Evolutionary conservation across 2,888 invertebrate genomes (phyloP).

Genomic region (Hyalella azteca): DNA sequence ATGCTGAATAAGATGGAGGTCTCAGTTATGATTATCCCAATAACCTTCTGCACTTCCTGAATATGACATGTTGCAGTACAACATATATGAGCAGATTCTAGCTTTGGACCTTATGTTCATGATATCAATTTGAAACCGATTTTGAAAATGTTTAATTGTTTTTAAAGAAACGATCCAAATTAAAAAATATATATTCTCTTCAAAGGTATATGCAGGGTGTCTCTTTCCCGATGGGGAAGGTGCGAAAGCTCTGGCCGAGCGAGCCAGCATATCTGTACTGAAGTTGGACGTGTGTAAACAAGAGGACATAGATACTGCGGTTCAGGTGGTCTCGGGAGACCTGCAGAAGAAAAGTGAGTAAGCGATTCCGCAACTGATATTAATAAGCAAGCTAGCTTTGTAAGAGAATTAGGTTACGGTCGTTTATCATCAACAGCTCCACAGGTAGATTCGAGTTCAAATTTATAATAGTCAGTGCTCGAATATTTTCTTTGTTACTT

Average conservation of each 20-base stretch:
- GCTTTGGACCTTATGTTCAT: neutral
- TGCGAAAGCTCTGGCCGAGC: conserved; percentile 60
- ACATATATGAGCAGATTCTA: neutral
- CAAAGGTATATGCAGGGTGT: conserved; percentile 64
- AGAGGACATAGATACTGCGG: conserved; percentile 59
- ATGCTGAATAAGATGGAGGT: too few species aligned
- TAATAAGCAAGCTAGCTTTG: too few species aligned
- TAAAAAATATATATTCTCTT: neutral
- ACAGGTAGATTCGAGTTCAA: too few species aligned
- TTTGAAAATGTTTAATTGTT: neutral
- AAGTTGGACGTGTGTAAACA: conserved; percentile 64
- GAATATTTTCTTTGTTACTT: too few species aligned
- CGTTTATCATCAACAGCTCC: too few species aligned
- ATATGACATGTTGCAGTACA: neutral
- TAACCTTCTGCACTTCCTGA: neutral
- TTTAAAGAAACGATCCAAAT: conserved; percentile 52
- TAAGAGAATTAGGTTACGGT: too few species aligned
- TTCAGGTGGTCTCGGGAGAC: conserved; percentile 55
- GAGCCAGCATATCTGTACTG: conserved; percentile 61
- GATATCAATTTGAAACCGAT: neutral
- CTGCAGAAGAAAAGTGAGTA: conserved; percentile 29
- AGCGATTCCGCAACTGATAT: too few species aligned
- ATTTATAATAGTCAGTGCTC: too few species aligned
- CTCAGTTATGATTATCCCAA: too few species aligned
- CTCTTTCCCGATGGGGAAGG: conserved; percentile 61